Base-by-base conservation (phyloP, 2,888 invertebrate genomes). In the Tromatobia lineatoria region DNA sequence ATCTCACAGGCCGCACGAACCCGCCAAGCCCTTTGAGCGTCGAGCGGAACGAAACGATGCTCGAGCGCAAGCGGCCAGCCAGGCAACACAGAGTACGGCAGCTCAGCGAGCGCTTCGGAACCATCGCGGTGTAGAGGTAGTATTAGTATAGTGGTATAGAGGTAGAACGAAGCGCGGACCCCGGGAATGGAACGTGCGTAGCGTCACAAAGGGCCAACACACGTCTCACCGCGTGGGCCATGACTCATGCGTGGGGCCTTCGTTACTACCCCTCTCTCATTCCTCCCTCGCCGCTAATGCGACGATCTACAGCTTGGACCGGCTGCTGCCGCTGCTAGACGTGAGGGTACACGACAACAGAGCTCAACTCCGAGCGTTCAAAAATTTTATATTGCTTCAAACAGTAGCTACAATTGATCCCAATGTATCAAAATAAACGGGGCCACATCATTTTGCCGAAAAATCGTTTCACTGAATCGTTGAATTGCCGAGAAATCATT, bases 181-280 rank as follows among this genome's bases (percentile, higher is more conserved):
- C 34, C 64, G 84, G 74, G 82, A 85, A 80, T 83, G 85, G 75
- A 86, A 87, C 83, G 87, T 87, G 87, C 87, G 89, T 87, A 88
- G 88, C 83, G 84, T 86, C 85, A 88, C 88, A 90, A 88, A 89
- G 88, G 89, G 87, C 87, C 73, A 78, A 69, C 74, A 67, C 89
- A 88, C 88, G 88, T 90, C 90, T 89, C 88, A 88, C 90, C 82
- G 86, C 88, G 87, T 89, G 88, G 89, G 86, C 90, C 88, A 90
- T 91, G 92, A 91, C 89, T 91, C 92, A 92, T 89, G 84, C 88
- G 76, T 86, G 82, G 87, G 75, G 83, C 86, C 88, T 88, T 89
- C 88, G 88, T 59, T 76, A 61, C 74, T 38, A 23, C 34, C 47
- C 66, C 71, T 67, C 76, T 71, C 77, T 20, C 70, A 50, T 80